Percentiles rank a stretch among this genome's conserved stretches.
These are phyloP conservation scores for Tachypleus tridentatus DNA, from an alignment of 1,140 invertebrate species.

Conservation along the genomic window DNA sequence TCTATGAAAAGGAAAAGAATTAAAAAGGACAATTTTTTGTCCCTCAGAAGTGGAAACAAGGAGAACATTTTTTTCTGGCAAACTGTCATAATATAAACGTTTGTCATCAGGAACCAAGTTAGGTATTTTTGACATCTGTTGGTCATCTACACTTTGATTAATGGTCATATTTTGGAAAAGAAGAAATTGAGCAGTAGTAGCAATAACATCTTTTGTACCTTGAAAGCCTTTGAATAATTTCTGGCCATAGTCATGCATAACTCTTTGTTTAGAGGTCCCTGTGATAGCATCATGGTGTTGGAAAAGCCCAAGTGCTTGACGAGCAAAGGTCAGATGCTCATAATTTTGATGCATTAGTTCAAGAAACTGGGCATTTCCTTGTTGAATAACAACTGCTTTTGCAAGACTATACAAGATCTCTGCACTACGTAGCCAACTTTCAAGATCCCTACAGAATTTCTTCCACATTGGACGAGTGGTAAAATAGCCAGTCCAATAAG, in stretches of 20 bases:
- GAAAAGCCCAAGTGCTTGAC: slow-evolving; percentile 23
- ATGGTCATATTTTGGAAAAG: slow-evolving; percentile 44
- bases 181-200: slow-evolving; percentile 55
- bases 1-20: slow-evolving; percentile 58
- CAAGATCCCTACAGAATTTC: slow-evolving; percentile 69
- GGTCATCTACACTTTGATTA: slow-evolving; percentile 10
- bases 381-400: slow-evolving; percentile 4
- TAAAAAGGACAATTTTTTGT: slow-evolving; percentile 54
- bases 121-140: slow-evolving; percentile 17
- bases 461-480: slow-evolving; percentile 89
- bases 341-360: slow-evolving; percentile 21
- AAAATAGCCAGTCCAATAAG: slow-evolving; percentile 92
- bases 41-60: slow-evolving; percentile 11
- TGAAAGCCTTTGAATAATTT: slow-evolving; percentile 69
- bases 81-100: slow-evolving; percentile 62
- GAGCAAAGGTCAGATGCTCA: slow-evolving; percentile 29
- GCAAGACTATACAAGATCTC: slow-evolving; percentile 79
- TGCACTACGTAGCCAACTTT: slow-evolving; percentile 65
- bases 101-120: slow-evolving; percentile 52
- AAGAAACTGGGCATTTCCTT: not conserved
- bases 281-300: slow-evolving; percentile 94
- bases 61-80: slow-evolving; percentile 41
- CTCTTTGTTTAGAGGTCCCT: slow-evolving; percentile 76
- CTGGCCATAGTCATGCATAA: slow-evolving; percentile 80
- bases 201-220: slow-evolving; percentile 60